phyloP scores from a whole-genome alignment of 2,797 vertebrate genomes.

The Phyllotis vaccarum region DNA sequence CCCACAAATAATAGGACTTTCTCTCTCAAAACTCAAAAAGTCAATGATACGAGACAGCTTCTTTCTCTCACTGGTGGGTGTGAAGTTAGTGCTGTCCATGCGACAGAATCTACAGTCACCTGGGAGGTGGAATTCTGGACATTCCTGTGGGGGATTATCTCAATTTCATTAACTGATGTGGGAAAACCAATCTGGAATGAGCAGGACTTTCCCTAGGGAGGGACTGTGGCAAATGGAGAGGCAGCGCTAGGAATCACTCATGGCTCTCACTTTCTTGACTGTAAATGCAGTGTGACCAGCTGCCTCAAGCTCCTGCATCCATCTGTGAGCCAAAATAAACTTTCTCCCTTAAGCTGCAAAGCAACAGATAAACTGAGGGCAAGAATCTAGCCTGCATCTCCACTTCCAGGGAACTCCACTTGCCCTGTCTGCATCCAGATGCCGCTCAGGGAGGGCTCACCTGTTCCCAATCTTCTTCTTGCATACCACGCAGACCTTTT shows the following conservation, averaged over 20 bases:
- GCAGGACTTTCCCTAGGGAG: not conserved
- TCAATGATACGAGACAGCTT: not conserved
- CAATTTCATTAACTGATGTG: not conserved
- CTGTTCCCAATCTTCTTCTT: slow-evolving; percentile 99
- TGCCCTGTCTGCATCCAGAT: not conserved
- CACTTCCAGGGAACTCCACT: not conserved
- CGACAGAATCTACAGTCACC: not conserved
- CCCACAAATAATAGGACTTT: not conserved
- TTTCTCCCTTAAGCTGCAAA: not conserved
- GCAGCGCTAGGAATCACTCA: not conserved
- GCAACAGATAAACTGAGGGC: not conserved
- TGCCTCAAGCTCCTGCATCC: not conserved
- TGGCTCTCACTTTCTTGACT: not conserved
- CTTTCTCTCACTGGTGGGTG: not conserved
- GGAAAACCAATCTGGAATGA: too few relatives aligned
- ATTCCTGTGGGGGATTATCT: not conserved
- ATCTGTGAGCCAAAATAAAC: not conserved
- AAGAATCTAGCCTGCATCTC: not conserved
- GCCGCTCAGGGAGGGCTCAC: slow-evolving; percentile 84
- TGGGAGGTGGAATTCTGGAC: not conserved
- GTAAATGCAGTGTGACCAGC: not conserved
- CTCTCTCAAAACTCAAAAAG: not conserved
- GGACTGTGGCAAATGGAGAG: not conserved
- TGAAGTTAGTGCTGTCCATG: not conserved
- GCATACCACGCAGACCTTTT: slow-evolving; percentile 98